Percentiles rank a stretch among this genome's conserved stretches.
phyloP scores from a whole-genome alignment of 2,888 invertebrate genomes.

The Agriotes lineatus region DNA sequence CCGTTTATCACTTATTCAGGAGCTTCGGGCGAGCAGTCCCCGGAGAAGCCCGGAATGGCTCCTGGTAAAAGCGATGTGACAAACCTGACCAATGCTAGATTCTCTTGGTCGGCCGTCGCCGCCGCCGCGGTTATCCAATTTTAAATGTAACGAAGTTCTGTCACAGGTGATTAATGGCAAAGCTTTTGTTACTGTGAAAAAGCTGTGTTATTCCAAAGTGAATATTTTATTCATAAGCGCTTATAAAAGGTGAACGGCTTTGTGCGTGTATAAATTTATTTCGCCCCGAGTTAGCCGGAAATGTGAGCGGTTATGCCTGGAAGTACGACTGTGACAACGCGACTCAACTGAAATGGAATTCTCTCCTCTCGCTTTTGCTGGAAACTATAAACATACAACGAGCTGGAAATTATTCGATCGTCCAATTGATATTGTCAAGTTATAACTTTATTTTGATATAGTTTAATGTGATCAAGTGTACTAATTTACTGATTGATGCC shows the following conservation, averaged over 20 bases:
- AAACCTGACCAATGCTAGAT: conserved; percentile 24
- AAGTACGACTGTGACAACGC: conserved; percentile 3
- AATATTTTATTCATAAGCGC: conserved; percentile 28
- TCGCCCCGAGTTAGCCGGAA: conserved; percentile 14
- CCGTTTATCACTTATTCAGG: conserved; percentile 31
- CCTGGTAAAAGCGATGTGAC: conserved; percentile 28
- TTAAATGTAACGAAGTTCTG: conserved; percentile 21
- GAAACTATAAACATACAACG: no score
- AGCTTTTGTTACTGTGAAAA: conserved; percentile 15
- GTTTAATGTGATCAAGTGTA: no score
- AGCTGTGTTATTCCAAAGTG: conserved; percentile 28
- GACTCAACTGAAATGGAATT: no score
- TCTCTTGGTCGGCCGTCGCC: neutral
- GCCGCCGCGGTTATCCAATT: conserved; percentile 16
- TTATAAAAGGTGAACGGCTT: conserved; percentile 24
- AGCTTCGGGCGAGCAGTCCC: conserved; percentile 27
- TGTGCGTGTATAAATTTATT: conserved; percentile 26
- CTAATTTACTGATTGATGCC: no score
- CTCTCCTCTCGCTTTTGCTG: no score
- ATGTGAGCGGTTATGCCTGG: neutral
- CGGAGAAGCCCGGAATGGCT: conserved; percentile 21
- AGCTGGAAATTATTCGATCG: no score
- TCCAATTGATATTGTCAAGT: no score
- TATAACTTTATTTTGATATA: no score
- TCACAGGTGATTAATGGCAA: conserved; percentile 23